Percentiles rank a stretch among this genome's conserved stretches.
Evolutionary conservation across 2,797 vertebrate genomes (phyloP).

Genomic region (Sebastiscus tertius): DNA sequence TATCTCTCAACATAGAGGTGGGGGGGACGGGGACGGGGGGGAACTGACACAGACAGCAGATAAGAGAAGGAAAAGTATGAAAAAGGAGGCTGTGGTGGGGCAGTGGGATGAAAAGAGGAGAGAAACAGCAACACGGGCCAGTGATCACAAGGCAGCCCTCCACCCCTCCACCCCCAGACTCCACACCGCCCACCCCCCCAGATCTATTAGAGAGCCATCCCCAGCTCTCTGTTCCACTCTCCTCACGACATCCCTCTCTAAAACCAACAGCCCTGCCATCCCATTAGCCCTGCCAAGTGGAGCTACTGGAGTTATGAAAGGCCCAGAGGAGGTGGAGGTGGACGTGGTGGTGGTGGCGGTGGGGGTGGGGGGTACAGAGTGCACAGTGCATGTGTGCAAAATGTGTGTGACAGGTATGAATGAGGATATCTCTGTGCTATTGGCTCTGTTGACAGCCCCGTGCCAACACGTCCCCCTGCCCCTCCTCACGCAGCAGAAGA

Average conservation of each 20-base stretch:
- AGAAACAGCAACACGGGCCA: conserved; percentile 51
- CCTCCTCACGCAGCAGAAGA: conserved; percentile 21
- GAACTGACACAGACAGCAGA: conserved; percentile 42
- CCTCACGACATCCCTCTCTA: conserved; percentile 50
- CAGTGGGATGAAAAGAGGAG: conserved; percentile 36
- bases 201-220: conserved; percentile 61
- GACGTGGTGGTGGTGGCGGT: not conserved
- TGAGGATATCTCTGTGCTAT: conserved; percentile 48
- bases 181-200: conserved; percentile 8
- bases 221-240: conserved; percentile 53
- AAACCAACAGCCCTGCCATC: conserved; percentile 62
- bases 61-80: conserved; percentile 41
- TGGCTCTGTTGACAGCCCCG: conserved; percentile 47
- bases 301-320: conserved; percentile 49
- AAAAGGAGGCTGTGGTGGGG: conserved; percentile 15
- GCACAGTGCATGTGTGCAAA: conserved; percentile 1
- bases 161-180: conserved; percentile 3
- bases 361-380: not conserved
- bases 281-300: conserved; percentile 63
- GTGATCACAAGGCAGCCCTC: conserved; percentile 52
- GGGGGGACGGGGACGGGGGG: fast-evolving
- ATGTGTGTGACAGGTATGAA: conserved; percentile 55
- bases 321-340: conserved; percentile 38
- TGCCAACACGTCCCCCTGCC: conserved; percentile 25
- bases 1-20: conserved; percentile 19